Evolutionary conservation across 2,797 vertebrate genomes (phyloP).

Genomic region (Bucorvus abyssinicus): DNA sequence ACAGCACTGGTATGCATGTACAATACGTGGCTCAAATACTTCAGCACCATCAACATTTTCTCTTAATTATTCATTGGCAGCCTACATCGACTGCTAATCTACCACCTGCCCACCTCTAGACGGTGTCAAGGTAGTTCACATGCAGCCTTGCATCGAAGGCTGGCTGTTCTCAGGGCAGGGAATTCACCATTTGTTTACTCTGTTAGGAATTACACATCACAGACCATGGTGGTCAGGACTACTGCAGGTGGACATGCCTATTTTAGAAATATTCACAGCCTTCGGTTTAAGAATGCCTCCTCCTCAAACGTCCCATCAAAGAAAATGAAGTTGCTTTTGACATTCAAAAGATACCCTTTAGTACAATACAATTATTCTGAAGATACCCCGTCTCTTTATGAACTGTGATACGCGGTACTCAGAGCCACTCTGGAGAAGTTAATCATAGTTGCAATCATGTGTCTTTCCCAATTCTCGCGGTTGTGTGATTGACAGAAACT

Average conservation of each 20-base stretch:
- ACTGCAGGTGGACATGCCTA: not conserved
- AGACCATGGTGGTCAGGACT: not conserved
- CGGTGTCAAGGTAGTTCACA: not conserved
- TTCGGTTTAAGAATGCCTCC: not conserved
- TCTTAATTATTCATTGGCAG: not conserved
- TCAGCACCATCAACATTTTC: not conserved
- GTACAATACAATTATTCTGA: conserved; percentile 8
- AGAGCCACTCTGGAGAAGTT: not conserved
- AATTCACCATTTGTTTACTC: not conserved
- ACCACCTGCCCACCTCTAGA: not conserved
- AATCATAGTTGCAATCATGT: conserved; percentile 25
- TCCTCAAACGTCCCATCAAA: not conserved
- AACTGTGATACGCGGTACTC: not conserved
- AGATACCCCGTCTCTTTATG: not conserved
- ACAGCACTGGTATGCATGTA: not conserved
- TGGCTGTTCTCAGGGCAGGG: not conserved
- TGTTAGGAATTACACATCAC: not conserved
- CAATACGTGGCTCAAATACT: not conserved
- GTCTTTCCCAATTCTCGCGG: conserved; percentile 8
- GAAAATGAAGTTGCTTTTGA: not conserved
- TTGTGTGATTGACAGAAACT: conserved; percentile 62
- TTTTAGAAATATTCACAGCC: not conserved
- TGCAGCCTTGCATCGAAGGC: not conserved
- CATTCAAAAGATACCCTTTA: not conserved
- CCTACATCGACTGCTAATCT: not conserved